Conservation (phyloP, 1,140 invertebrate species). For the Drosophila sproati region DNA sequence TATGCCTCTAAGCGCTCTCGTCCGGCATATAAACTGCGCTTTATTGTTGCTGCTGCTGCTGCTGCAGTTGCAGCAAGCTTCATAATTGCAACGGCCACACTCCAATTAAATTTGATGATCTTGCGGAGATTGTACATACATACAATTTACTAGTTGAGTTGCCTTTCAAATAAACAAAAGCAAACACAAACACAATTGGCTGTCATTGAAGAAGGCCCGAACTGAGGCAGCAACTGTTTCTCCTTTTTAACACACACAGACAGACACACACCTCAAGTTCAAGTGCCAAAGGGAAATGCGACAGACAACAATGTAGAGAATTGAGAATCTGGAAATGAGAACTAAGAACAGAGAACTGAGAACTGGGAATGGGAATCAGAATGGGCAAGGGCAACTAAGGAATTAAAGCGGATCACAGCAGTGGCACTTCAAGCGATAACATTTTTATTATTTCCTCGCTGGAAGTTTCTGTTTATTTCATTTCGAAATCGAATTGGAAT, state of each 20-base stretch:
- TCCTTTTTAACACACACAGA: background rate
- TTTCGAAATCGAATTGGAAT: conserved; percentile 4
- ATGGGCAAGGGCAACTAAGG: background rate
- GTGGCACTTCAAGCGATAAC: conserved; percentile 64
- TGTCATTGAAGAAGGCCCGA: background rate
- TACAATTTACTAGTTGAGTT: conserved; percentile 37
- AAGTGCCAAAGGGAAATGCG: conserved; percentile 74
- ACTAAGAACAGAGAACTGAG: background rate
- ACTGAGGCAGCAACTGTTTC: conserved; percentile 7
- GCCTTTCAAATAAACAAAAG: conserved; percentile 75
- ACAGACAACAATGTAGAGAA: conserved; percentile 45
- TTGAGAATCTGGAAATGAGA: background rate
- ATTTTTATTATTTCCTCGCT: conserved; percentile 75
- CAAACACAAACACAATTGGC: conserved; percentile 13
- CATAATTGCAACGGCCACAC: conserved; percentile 80
- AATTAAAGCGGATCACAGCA: background rate
- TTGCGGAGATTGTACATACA: conserved; percentile 66
- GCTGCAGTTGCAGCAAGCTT: conserved; percentile 55
- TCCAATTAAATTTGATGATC: conserved; percentile 83
- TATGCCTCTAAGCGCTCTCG: conserved; percentile 24
- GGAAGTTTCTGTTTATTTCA: conserved; percentile 15
- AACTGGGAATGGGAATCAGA: background rate
- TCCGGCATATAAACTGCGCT: conserved; percentile 66
- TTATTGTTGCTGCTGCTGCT: conserved; percentile 55
- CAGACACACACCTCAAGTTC: conserved; percentile 71